Conservation (phyloP, 1,140 invertebrate species). For the Rhopalosiphum maidis region DNA sequence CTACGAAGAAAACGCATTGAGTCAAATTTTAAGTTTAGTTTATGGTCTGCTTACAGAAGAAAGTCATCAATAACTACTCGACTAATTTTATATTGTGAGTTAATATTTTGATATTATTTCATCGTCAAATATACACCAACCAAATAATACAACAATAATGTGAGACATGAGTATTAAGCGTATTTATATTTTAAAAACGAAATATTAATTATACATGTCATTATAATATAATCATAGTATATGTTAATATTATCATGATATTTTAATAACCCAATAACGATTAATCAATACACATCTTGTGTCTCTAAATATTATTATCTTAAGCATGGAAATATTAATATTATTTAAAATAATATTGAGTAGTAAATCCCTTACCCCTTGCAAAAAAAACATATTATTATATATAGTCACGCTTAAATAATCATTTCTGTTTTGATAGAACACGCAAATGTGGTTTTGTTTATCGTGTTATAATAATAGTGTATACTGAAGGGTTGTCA, state of each 20-base stretch:
- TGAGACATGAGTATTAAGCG: no score
- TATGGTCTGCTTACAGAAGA: neutral
- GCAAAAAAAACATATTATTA: constrained; percentile 20
- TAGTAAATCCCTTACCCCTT: neutral
- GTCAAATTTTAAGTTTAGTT: neutral
- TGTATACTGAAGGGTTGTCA: constrained; percentile 45
- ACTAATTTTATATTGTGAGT: neutral
- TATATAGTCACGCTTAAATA: constrained; percentile 18
- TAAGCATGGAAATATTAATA: neutral
- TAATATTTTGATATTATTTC: neutral
- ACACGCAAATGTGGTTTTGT: constrained; percentile 51
- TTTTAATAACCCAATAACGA: neutral
- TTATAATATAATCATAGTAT: neutral
- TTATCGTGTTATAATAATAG: constrained; percentile 38
- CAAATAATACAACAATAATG: neutral
- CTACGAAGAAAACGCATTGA: neutral
- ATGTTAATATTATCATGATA: neutral
- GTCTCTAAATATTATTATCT: neutral
- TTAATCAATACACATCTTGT: neutral
- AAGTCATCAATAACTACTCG: neutral
- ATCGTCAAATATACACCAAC: neutral
- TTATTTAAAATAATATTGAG: neutral
- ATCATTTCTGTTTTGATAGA: constrained; percentile 44
- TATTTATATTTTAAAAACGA: no score
- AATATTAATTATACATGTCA: neutral